Evolutionary conservation across 1,140 invertebrate species (phyloP), one percentile per base, ranked within the genome.

Genomic region (Polypedilum vanderplanki): DNA sequence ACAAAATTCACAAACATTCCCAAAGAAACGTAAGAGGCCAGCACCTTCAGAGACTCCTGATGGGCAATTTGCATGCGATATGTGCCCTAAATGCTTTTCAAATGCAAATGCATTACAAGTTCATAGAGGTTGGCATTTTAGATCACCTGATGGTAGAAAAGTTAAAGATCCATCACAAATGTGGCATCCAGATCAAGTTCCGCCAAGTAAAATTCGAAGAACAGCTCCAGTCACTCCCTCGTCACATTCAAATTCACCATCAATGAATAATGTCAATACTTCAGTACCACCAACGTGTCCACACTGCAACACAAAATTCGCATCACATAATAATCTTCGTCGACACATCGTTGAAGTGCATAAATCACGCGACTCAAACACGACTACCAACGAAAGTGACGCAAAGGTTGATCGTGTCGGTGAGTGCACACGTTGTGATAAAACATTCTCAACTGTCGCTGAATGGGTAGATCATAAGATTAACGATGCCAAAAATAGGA

Each of bases 71-170:
- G 81, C 80, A 65, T 83, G 81, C 77, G 81, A 83, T 78, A 76
- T 83, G 74, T 83, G 81, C 76, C 77, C 81, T 7, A 83, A 83
- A 79, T 81, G 80, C 74, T 83, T 83, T 76, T 78, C 80, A 41
- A 80, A 80, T 78, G 79, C 82, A 78, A 83, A 80, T 76, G 81
- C 81, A 75, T 78, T 83, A 76, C 82, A 83, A 78, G 81, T 83
- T 77, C 81, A 83, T 81, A 81, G 81, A 78, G 82, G 82, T 78
- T 83, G 81, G 81, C 81, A 83, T 82, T 83, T 83, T 70, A 67
- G 75, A 78, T 81, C 81, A 80, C 80, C 81, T 80, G 81, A 83
- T 82, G 81, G 81, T 79, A 82, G 82, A 80, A 81, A 83, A 80
- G 81, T 83, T 78, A 82, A 80, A 74, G 73, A 74, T 46, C 67